Evolutionary conservation across 92 coral and sea anemone species (phyloP).

Genomic region (Palythoa caribaeorum): DNA sequence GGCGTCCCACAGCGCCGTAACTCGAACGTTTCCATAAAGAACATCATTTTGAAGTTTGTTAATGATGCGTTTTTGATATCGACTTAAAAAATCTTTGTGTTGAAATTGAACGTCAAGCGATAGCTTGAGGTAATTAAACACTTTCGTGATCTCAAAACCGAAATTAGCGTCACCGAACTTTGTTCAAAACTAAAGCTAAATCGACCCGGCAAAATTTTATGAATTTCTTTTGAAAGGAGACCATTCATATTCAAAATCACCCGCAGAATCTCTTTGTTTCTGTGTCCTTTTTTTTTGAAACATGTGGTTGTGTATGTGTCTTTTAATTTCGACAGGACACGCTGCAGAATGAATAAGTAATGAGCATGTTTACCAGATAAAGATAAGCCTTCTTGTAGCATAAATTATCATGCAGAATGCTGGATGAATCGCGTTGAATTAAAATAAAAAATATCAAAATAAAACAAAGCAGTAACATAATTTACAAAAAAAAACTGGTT

Average conservation of each 20-base stretch:
- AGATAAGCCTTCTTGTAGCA: not conserved
- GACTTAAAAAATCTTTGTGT: no score
- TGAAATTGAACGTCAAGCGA: no score
- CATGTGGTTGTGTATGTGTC: not conserved
- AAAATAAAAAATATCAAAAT: not conserved
- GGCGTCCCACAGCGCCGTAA: no score
- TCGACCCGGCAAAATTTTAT: not conserved
- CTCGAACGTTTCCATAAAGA: no score
- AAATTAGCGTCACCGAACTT: not conserved
- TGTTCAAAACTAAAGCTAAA: not conserved
- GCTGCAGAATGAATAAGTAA: slow-evolving; percentile 32
- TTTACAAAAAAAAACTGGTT: not conserved
- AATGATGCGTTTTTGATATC: no score
- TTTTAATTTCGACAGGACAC: not conserved
- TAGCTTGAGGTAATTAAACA: not conserved
- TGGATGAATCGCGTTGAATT: not conserved
- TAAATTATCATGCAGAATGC: not conserved
- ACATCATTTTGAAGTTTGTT: no score
- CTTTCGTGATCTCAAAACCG: slow-evolving; percentile 3
- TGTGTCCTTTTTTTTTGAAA: slow-evolving; percentile 13
- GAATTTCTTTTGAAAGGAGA: not conserved
- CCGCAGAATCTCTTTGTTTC: not conserved
- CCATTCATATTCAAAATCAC: not conserved
- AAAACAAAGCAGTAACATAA: not conserved
- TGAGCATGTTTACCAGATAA: not conserved